phyloP scores from a whole-genome alignment of 1,140 invertebrate species.

The Scaptomyza pallida region DNA sequence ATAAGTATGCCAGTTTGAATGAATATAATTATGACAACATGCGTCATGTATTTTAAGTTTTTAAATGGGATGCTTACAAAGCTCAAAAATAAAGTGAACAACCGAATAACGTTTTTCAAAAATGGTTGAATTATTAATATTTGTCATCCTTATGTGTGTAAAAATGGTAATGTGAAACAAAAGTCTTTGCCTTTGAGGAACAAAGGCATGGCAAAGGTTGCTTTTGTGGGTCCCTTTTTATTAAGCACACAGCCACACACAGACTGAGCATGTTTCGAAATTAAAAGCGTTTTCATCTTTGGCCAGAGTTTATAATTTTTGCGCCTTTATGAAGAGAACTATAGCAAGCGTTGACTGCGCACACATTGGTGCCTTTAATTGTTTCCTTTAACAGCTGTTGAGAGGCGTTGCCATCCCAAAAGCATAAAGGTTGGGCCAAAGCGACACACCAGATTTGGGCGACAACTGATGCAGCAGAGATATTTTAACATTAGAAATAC shows the following conservation, averaged over 20 bases:
- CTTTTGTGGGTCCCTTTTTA: constrained; percentile 7
- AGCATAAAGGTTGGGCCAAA: constrained; percentile 9
- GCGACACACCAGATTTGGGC: constrained; percentile 1
- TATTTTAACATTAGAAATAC: constrained; percentile 26
- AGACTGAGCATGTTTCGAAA: constrained; percentile 48
- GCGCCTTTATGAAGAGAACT: constrained; percentile 60
- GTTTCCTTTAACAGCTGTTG: constrained; percentile 54
- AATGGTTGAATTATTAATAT: constrained; percentile 55
- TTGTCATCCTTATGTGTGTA: constrained; percentile 16
- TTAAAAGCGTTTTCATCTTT: constrained; percentile 76
- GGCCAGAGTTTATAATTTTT: constrained; percentile 73
- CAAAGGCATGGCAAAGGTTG: constrained; percentile 8
- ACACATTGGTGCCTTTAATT: constrained; percentile 59
- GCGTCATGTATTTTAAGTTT: background rate
- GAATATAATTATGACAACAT: background rate
- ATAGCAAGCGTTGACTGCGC: constrained; percentile 23
- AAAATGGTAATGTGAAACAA: constrained; percentile 2
- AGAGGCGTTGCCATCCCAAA: constrained; percentile 9
- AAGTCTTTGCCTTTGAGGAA: background rate
- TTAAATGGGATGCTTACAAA: background rate
- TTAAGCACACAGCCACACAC: background rate
- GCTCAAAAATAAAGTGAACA: constrained; percentile 28
- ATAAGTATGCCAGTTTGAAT: background rate
- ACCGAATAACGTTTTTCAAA: constrained; percentile 37
- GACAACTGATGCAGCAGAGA: constrained; percentile 11